Conservation (phyloP, 2,888 invertebrate species). For the Watsonalla cultraria region DNA sequence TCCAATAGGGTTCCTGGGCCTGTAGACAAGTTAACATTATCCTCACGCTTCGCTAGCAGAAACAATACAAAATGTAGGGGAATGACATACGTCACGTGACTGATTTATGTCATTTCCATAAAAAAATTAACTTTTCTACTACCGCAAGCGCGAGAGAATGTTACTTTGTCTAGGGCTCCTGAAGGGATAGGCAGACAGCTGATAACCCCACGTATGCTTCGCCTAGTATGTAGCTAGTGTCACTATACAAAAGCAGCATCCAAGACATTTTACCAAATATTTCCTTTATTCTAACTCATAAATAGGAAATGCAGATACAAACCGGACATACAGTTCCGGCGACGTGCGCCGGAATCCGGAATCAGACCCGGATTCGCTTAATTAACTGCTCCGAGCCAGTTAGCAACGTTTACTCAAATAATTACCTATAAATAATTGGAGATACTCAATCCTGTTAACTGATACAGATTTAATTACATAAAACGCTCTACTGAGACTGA, state of each 20-base stretch:
- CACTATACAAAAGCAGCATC: neutral
- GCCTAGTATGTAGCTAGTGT: too few species aligned
- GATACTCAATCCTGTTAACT: slow-evolving; percentile 9
- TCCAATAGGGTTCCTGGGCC: too few species aligned
- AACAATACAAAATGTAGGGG: too few species aligned
- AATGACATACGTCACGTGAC: too few species aligned
- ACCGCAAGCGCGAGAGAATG: too few species aligned
- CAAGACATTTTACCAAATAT: neutral
- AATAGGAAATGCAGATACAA: neutral
- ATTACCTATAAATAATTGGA: slow-evolving; percentile 12
- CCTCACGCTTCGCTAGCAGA: too few species aligned
- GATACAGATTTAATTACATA: slow-evolving; percentile 8
- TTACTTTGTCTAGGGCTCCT: too few species aligned
- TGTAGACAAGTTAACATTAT: too few species aligned
- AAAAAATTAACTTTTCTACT: too few species aligned
- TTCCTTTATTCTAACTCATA: neutral
- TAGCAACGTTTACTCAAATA: slow-evolving; percentile 11
- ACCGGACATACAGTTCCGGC: neutral
- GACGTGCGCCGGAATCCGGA: neutral
- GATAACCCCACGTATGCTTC: too few species aligned
- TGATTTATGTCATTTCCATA: too few species aligned
- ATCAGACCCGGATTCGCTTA: slow-evolving; percentile 7
- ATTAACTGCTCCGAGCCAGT: slow-evolving; percentile 17
- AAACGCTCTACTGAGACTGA: slow-evolving; percentile 1
- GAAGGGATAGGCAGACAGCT: too few species aligned